Evolutionary conservation across 2,797 vertebrate species (phyloP).

Genomic region (Smutsia gigantea): DNA sequence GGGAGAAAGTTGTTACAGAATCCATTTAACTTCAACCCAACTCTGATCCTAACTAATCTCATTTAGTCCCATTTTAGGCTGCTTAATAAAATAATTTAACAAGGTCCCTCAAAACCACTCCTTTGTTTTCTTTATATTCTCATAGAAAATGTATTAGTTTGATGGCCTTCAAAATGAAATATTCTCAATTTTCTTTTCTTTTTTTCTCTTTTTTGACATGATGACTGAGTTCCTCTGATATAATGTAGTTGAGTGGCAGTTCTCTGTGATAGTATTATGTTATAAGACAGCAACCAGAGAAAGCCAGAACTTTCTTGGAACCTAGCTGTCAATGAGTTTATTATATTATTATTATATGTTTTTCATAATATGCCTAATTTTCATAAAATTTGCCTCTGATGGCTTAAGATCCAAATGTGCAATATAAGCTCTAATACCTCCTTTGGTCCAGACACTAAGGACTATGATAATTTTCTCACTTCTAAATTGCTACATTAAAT

Average conservation of each 20-base stretch:
- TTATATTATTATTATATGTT: too few species aligned
- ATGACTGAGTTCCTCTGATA: background rate
- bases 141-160: background rate
- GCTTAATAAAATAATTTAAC: constrained; percentile 29
- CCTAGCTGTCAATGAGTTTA: background rate
- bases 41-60: background rate
- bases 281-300: background rate
- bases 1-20: background rate
- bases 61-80: background rate
- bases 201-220: background rate
- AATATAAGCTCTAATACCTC: background rate
- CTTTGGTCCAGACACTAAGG: background rate
- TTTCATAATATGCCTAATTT: background rate
- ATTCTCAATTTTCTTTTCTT: background rate
- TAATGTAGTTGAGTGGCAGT: background rate
- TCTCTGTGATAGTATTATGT: background rate
- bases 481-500: background rate
- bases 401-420: background rate
- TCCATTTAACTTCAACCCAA: background rate
- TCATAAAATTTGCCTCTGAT: background rate
- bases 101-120: background rate
- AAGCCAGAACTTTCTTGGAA: background rate
- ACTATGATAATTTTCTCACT: background rate
- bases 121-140: background rate
- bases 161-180: background rate